A percentile compares a stretch with the other conserved stretches of the same genome.
Conservation (phyloP, 1,140 invertebrate species). For the Parapsyche elsis region DNA sequence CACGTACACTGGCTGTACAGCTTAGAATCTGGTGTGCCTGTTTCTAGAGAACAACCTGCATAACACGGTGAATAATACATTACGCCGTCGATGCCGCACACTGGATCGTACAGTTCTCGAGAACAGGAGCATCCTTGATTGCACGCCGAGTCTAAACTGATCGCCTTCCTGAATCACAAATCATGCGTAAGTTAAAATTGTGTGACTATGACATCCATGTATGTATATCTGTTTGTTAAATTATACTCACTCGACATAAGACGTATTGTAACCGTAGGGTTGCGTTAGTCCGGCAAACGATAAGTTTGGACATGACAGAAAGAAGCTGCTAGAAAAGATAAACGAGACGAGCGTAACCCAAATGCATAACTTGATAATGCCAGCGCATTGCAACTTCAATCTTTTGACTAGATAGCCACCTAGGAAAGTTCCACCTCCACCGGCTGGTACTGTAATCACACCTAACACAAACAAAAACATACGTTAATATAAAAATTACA, state of each 20-base stretch:
- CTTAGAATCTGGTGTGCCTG: constrained; percentile 59
- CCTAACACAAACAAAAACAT: constrained; percentile 64
- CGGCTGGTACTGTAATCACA: constrained; percentile 77
- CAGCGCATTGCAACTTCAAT: constrained; percentile 75
- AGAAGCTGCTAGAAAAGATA: constrained; percentile 73
- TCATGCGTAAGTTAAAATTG: neutral
- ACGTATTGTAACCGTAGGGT: constrained; percentile 65
- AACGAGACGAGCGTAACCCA: constrained; percentile 71
- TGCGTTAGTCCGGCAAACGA: constrained; percentile 80
- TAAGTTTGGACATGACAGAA: constrained; percentile 79
- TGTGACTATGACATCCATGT: no score
- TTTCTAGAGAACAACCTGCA: constrained; percentile 76
- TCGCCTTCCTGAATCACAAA: constrained; percentile 55
- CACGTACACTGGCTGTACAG: constrained; percentile 71
- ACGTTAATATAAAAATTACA: neutral
- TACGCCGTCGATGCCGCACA: constrained; percentile 82
- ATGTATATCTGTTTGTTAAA: neutral
- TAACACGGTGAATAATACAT: constrained; percentile 88
- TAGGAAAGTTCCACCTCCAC: constrained; percentile 81
- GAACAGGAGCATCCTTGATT: constrained; percentile 75
- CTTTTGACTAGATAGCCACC: constrained; percentile 84
- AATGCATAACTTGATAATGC: constrained; percentile 82
- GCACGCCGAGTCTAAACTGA: constrained; percentile 66
- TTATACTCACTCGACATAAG: constrained; percentile 60
- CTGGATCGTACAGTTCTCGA: constrained; percentile 69